These are phyloP conservation scores for Homarus americanus DNA, from an alignment of 1,140 invertebrate genomes.

Conservation along the genomic window DNA sequence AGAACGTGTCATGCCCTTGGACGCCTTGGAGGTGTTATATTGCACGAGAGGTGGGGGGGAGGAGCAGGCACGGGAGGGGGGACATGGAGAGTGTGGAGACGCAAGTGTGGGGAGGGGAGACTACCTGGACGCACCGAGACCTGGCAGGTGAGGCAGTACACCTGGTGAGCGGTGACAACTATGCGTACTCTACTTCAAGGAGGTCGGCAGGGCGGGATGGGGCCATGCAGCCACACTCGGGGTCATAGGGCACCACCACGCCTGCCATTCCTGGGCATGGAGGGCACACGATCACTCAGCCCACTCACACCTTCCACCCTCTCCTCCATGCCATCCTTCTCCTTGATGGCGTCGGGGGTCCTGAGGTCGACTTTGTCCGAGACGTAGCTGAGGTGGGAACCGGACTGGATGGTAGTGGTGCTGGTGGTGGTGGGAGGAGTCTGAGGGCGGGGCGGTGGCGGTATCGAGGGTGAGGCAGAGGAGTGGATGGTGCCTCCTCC, in stretches of 20 bases:
- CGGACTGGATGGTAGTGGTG: constrained; percentile 60
- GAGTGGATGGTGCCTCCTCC: constrained; percentile 71
- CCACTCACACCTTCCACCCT: constrained; percentile 67
- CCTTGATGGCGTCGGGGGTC: constrained; percentile 63
- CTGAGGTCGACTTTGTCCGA: constrained; percentile 70
- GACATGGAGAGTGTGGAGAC: not conserved
- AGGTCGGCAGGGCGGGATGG: constrained; percentile 72
- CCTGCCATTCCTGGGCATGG: constrained; percentile 55
- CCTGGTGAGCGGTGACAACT: constrained; percentile 2
- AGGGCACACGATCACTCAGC: constrained; percentile 60
- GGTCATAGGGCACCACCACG: constrained; percentile 65
- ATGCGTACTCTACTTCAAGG: constrained; percentile 70
- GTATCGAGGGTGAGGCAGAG: constrained; percentile 72
- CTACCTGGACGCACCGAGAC: not conserved
- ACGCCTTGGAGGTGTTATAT: not conserved
- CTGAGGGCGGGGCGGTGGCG: constrained; percentile 50
- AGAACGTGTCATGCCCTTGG: too few species aligned
- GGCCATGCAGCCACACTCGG: constrained; percentile 70
- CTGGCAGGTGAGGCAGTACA: not conserved
- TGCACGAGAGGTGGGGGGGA: not conserved
- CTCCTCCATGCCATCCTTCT: constrained; percentile 73
- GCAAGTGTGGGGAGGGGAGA: not conserved
- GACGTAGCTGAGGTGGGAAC: constrained; percentile 72
- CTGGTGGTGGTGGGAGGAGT: constrained; percentile 54
- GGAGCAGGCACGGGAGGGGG: not conserved